Evolutionary conservation across 2,113 vertebrate genomes (phyloP), one percentile per base, ranked within the genome.

Genomic region (Zeus faber): DNA sequence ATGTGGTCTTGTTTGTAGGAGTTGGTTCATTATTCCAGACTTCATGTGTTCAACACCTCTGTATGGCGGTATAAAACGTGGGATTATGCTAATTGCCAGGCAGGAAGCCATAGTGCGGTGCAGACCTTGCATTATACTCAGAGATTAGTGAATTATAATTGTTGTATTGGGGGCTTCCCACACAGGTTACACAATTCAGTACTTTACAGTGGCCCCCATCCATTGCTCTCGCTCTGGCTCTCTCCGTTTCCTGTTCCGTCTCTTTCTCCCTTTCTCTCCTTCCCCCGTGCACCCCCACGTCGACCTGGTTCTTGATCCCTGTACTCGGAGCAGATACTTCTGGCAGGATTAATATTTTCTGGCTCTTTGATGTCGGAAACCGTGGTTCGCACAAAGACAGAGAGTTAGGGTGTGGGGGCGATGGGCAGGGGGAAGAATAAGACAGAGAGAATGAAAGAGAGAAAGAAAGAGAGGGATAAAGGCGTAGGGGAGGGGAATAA

Each of bases 301-400:
- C 72, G 62, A 84, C 85, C 85, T 79, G 83, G 81, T 73, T 83
- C 77, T 79, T 81, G 84, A 88, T 87, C 87, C 80, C 53, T 67
- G 80, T 67, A 77, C 63, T 81, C 68, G 43, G 74, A 80, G 74
- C 64, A 63, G 58, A 83, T 85, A 84, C 79, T 81, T 85, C 54
- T 65, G 64, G 31, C 58, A 18, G 83, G 84, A 88, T 87, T 89
- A 86, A 86, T 86, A 89, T 83, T 84, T n/a, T 82, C 77, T 84
- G 63, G 69, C 79, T 82, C 87, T 89, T 87, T 89, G 84, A 89
- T 87, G 79, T 84, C 76, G 61, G 69, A 79, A 73, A 35, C 69
- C 68, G 65, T 81, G 70, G 78, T 79, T 84, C 71, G n/a, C n/a
- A 84, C 81, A 80, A 82, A 83, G 84, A 74, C 63, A 21, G 33